Conservation (phyloP, 2,797 vertebrate genomes). For the Podargus strigoides region DNA sequence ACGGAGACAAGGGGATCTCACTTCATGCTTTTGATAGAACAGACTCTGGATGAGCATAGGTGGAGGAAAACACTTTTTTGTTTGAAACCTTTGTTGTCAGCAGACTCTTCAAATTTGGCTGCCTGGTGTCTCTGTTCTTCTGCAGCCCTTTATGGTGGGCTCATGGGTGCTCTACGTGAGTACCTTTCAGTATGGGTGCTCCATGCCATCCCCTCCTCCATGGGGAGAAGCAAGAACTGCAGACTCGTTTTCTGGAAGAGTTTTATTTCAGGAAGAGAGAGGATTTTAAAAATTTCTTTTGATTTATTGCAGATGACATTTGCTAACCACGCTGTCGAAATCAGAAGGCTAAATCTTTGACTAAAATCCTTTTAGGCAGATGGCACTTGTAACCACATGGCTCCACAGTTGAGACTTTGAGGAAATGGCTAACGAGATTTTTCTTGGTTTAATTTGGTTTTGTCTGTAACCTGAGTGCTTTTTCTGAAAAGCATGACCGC, state of each 20-base stretch:
- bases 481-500: not conserved
- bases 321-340: not conserved
- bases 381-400: accelerated
- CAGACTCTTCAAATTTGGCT: not conserved
- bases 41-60: not conserved
- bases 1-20: accelerated
- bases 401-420: accelerated
- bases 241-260: not conserved
- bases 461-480: not conserved
- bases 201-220: not conserved
- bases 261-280: not conserved
- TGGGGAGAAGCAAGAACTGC: not conserved
- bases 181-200: not conserved
- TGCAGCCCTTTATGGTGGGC: not conserved
- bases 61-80: not conserved
- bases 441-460: not conserved
- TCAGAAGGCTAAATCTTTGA: not conserved
- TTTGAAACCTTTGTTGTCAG: not conserved
- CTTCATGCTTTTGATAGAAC: accelerated
- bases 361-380: not conserved
- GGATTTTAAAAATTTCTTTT: accelerated
- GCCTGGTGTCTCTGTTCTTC: not conserved
- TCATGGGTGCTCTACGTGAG: not conserved
- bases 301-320: not conserved
- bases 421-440: not conserved